Evolutionary conservation across 1,140 invertebrate genomes (phyloP), one percentile per base, ranked within the genome.

Genomic region (Drosophila ohnishii): DNA sequence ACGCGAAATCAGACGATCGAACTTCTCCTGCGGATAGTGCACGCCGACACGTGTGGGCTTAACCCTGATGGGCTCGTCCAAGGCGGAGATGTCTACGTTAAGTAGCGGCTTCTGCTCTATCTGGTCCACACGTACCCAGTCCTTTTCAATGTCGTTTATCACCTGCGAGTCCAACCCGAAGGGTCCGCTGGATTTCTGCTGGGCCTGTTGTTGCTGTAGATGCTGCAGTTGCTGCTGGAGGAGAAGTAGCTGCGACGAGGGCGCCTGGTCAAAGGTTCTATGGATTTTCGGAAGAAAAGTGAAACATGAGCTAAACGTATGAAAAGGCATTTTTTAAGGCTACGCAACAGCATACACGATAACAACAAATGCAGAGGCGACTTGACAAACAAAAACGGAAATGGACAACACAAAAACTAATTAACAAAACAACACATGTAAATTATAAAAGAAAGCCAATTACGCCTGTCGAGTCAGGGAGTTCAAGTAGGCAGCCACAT

Each of bases 141-240:
- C 90, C 44, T 88, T 91, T 80, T 95, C 94, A 28, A 95, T 93
- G 71, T 93, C 93, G 19, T 94, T 93, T 72, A 96, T 93, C 28
- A 96, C 92, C 48, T 94, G 93, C 19, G 94, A 93, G 80, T 96
- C 95, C 19, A 96, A 87, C 13, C 95, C 94, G 86, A 96, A 96
- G 9, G 95, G 95, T 44, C 95, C 95, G 0, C 93, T 92, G 16
- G 90, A 76, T 34, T 70, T 69, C 14, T 75, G 90, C 44, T 78
- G 74, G n/a, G 69, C 73, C 58, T 88, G 90, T 19, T 87, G 80
- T 19, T 87, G 80, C 32, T 84, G 78, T 28, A 84, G 69, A 25
- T 84, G 70, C 19, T 66, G 56, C 48, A 78, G 32, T 44, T 84
- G 90, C 42, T 88, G 84, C 40, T 88, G 85, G 6, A 88, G 48